These are phyloP conservation scores for Lampropteryx suffumata DNA, from an alignment of 2,888 invertebrate genomes.

Conservation along the genomic window DNA sequence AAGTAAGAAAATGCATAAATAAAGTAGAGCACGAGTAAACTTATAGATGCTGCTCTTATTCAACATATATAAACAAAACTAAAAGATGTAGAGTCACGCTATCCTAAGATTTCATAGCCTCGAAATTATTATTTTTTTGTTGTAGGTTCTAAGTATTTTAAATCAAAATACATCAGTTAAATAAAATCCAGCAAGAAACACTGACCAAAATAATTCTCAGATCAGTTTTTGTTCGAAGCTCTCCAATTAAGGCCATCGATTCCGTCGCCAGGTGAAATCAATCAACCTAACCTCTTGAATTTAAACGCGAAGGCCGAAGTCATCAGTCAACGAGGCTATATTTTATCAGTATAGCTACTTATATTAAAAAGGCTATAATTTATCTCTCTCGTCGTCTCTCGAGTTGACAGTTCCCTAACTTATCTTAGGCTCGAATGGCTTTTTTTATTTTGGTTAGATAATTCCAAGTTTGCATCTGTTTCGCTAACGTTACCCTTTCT, in stretches of 20 bases:
- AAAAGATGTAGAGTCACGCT: too few relatives aligned
- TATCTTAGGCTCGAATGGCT: conserved; percentile 43
- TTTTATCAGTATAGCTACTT: conserved; percentile 23
- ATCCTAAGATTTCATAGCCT: too few relatives aligned
- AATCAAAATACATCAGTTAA: too few relatives aligned
- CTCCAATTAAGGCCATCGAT: conserved; percentile 23
- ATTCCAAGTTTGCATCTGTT: conserved; percentile 35
- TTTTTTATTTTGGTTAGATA: conserved; percentile 38
- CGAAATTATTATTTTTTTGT: too few relatives aligned
- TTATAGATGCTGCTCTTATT: too few relatives aligned
- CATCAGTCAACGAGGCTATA: conserved; percentile 37
- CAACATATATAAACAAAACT: too few relatives aligned
- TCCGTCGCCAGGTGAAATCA: conserved; percentile 28
- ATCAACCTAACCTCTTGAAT: conserved; percentile 32
- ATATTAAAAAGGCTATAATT: conserved; percentile 42
- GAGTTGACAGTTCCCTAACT: conserved; percentile 50
- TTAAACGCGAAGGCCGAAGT: conserved; percentile 28
- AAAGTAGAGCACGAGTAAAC: too few relatives aligned
- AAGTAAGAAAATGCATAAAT: too few relatives aligned
- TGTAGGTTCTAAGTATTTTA: too few relatives aligned
- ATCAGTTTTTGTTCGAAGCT: conserved; percentile 2
- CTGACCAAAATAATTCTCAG: background rate
- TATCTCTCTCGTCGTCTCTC: conserved; percentile 45
- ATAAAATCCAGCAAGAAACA: too few relatives aligned
- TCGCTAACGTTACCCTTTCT: conserved; percentile 28